These are phyloP conservation scores for Gobio gobio DNA, from an alignment of 2,113 vertebrate genomes.

Conservation along the genomic window DNA sequence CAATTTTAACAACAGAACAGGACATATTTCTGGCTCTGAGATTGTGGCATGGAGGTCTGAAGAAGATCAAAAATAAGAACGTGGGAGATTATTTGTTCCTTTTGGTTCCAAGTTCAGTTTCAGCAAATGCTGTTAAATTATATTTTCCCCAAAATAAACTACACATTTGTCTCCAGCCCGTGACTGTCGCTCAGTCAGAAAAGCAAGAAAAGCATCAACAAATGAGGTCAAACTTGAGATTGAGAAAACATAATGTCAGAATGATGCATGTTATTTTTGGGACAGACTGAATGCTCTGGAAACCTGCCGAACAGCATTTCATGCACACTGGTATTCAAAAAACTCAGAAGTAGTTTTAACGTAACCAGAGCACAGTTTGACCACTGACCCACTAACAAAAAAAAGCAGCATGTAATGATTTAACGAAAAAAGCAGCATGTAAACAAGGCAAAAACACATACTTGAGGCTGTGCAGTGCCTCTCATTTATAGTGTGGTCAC, in stretches of 20 bases:
- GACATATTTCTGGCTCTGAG: slow-evolving; percentile 10
- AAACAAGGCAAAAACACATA: background rate
- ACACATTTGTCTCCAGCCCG: background rate
- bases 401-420: background rate
- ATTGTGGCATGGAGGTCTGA: slow-evolving; percentile 32
- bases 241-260: background rate
- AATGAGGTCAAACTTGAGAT: background rate
- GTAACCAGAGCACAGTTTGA: slow-evolving; percentile 29
- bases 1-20: background rate
- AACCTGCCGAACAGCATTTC: slow-evolving; percentile 63
- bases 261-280: background rate
- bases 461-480: background rate
- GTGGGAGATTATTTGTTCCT: background rate
- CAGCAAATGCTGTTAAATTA: background rate
- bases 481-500: slow-evolving; percentile 48
- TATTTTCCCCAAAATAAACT: background rate
- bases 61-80: slow-evolving; percentile 28
- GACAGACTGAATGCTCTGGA: background rate
- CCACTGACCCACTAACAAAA: background rate
- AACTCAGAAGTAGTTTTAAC: slow-evolving; percentile 51
- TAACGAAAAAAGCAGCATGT: background rate
- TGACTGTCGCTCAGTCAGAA: background rate
- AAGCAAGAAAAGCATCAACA: background rate
- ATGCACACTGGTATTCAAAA: slow-evolving; percentile 56
- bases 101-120: background rate